Evolutionary conservation across 2,113 vertebrate species (phyloP).

Genomic region (Antennarius striatus): DNA sequence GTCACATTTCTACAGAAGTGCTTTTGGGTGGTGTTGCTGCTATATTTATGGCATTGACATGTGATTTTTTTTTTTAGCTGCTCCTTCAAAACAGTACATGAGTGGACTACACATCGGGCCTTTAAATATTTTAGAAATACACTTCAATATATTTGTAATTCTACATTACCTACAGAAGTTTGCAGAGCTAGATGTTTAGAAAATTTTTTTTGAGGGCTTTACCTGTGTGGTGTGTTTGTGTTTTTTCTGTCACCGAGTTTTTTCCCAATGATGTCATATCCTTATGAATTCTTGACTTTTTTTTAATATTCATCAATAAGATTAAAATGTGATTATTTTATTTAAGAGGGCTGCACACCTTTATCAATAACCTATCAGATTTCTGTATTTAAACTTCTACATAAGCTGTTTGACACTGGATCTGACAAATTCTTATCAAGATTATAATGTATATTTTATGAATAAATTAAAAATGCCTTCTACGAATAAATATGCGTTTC

Average conservation of each 20-base stretch:
- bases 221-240: too few relatives aligned
- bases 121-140: too few relatives aligned
- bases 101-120: too few relatives aligned
- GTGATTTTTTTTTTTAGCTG: not conserved
- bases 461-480: not conserved
- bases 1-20: not conserved
- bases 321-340: not conserved
- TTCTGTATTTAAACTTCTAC: not conserved
- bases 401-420: not conserved
- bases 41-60: conserved; percentile 15
- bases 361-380: conserved; percentile 4
- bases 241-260: too few relatives aligned
- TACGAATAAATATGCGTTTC: conserved; percentile 1
- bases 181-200: too few relatives aligned
- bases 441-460: conserved; percentile 3
- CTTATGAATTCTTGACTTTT: not conserved
- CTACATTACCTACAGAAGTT: too few relatives aligned
- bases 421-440: not conserved
- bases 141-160: too few relatives aligned
- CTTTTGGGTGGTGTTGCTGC: conserved; percentile 7
- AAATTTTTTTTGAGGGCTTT: too few relatives aligned
- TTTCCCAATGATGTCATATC: too few relatives aligned
- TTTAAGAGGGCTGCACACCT: not conserved
- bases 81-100: not conserved
- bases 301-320: not conserved